A percentile compares a stretch with the other conserved stretches of the same genome.
Conservation (phyloP, 2,113 vertebrate genomes). For the Osmerus mordax region DNA sequence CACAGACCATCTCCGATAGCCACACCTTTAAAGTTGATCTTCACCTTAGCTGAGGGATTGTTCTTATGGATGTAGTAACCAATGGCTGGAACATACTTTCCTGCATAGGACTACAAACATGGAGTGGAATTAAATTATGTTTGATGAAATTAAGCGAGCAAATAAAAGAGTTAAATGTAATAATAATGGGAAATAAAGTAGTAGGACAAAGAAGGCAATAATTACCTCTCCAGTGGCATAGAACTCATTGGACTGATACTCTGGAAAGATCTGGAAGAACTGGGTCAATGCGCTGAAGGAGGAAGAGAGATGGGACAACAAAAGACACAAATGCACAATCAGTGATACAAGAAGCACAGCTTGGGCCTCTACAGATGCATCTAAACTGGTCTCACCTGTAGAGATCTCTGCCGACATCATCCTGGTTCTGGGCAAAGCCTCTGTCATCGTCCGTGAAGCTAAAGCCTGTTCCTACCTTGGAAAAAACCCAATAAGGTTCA, state of each 20-base stretch:
- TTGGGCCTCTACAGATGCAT: not conserved
- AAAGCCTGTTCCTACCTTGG: conserved; percentile 80
- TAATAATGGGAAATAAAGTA: not conserved
- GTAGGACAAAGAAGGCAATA: not conserved
- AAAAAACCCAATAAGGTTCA: not conserved
- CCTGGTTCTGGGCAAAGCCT: conserved; percentile 73
- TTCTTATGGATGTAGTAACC: conserved; percentile 78
- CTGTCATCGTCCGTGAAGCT: conserved; percentile 70
- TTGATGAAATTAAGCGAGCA: too few relatives aligned
- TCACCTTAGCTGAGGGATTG: conserved; percentile 70
- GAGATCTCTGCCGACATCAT: conserved; percentile 75
- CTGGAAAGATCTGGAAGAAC: conserved; percentile 83
- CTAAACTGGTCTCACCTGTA: conserved; percentile 64
- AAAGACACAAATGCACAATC: not conserved
- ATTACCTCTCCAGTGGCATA: conserved; percentile 81
- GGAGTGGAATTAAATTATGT: not conserved
- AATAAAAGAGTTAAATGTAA: not conserved
- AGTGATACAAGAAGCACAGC: not conserved
- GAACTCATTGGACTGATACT: conserved; percentile 81
- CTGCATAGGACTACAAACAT: conserved; percentile 70
- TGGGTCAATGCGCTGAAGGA: conserved; percentile 70
- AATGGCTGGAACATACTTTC: conserved; percentile 79
- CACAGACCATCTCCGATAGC: conserved; percentile 77
- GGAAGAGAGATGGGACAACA: conserved; percentile 17
- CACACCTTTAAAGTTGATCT: conserved; percentile 80